phyloP scores from a whole-genome alignment of 2,113 vertebrate species.

The Phodopus roborovskii region DNA sequence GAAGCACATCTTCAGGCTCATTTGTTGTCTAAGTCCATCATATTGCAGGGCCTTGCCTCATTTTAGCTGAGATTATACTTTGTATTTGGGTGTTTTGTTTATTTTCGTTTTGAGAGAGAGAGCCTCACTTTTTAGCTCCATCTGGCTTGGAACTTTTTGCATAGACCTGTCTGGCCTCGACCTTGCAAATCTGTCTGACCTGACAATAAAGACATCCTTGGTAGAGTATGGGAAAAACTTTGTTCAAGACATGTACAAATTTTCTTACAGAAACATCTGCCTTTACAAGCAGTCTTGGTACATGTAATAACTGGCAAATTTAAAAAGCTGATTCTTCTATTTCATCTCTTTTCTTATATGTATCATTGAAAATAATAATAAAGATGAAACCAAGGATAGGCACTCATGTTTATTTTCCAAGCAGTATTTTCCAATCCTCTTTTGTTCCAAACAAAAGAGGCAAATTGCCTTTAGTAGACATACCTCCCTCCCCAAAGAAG shows the following conservation, averaged over 20 bases:
- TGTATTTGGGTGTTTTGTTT: neutral
- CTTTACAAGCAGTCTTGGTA: neutral
- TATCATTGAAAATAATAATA: conserved; percentile 60
- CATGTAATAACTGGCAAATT: neutral
- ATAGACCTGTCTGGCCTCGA: neutral
- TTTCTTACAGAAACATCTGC: neutral
- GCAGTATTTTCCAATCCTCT: neutral
- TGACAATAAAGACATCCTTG: neutral
- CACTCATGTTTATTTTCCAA: conserved; percentile 35
- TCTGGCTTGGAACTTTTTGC: neutral
- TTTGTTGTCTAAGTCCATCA: neutral
- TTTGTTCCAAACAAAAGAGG: conserved; percentile 38
- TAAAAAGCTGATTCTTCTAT: neutral
- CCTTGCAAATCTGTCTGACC: neutral
- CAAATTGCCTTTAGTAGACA: conserved; percentile 83
- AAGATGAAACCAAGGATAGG: conserved; percentile 49
- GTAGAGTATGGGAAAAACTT: neutral
- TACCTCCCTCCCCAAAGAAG: conserved; percentile 67
- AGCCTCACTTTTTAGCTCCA: neutral
- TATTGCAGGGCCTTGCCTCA: neutral
- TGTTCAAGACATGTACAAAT: neutral
- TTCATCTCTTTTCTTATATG: conserved; percentile 30
- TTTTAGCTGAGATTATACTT: neutral
- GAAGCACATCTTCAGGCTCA: neutral
- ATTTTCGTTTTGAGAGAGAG: neutral